phyloP scores from a whole-genome alignment of 2,888 invertebrate genomes.

The Odontothrips loti region DNA sequence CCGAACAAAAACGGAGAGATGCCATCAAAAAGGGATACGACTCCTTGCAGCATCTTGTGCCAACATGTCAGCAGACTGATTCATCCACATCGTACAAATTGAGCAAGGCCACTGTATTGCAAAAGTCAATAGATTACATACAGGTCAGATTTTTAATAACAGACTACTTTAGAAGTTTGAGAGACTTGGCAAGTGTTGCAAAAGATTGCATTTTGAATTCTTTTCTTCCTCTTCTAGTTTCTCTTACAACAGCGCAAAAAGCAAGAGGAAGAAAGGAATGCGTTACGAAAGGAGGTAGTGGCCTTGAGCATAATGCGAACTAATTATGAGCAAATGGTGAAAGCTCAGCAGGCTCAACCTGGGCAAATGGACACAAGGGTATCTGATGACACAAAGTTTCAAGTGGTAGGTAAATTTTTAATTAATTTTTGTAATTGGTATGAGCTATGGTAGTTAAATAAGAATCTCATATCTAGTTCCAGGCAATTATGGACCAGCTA shows the following conservation, averaged over 20 bases:
- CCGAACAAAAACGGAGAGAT: conserved; percentile 93
- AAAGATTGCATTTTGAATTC: not conserved
- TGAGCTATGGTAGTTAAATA: not conserved
- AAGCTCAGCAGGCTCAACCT: conserved; percentile 88
- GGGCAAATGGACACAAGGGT: conserved; percentile 83
- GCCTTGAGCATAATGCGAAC: conserved; percentile 91
- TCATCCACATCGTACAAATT: conserved; percentile 81
- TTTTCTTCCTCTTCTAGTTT: conserved; percentile 56
- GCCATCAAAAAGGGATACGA: conserved; percentile 97
- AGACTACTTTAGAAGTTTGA: conserved; percentile 8
- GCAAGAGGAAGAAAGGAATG: conserved; percentile 90
- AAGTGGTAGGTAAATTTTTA: conserved; percentile 66
- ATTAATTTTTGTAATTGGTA: not conserved
- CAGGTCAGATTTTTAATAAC: conserved; percentile 41
- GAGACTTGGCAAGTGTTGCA: not conserved
- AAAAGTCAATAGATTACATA: conserved; percentile 90
- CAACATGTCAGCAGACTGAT: conserved; percentile 89
- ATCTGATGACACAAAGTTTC: conserved; percentile 93
- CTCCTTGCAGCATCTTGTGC: conserved; percentile 85
- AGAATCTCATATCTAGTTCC: conserved; percentile 63
- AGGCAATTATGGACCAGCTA: conserved; percentile 89
- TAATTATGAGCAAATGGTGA: conserved; percentile 94
- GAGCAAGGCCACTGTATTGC: conserved; percentile 92
- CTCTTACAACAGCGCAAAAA: conserved; percentile 86
- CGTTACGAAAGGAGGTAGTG: conserved; percentile 84